Evolutionary conservation across 1,140 invertebrate genomes (phyloP), one percentile per base, ranked within the genome.

Genomic region (Rhizoglyphus robini): DNA sequence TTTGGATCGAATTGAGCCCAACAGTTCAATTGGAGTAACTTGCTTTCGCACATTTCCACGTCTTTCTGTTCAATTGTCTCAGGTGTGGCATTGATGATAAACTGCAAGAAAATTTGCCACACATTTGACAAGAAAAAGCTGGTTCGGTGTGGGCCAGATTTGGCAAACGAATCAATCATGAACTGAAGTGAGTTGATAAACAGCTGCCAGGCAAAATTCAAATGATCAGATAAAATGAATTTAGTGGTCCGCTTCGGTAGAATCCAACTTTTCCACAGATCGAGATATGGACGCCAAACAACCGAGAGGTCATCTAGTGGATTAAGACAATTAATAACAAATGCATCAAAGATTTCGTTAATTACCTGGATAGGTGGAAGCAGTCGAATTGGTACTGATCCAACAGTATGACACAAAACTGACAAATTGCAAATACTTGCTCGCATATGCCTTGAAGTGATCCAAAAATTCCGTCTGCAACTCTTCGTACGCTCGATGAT

Each of bases 141-240:
- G 13, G 29, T 11, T 25, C 15, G n/a, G 5, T 4, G 23, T 23
- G 23, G 3, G 29, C 54, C 54, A n/a, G n/a, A n/a, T n/a, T n/a
- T n/a, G 23, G 15, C 31, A 27, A 60, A 46, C 13, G 58, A 60
- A 46, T 63, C 61, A 13, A 63, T 23, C 47, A 63, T 30, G 54
- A 5, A 63, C 32, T 63, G 61, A 47, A 63, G 11, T 1, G 27
- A 48, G 8, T 1, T 25, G 15, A 63, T 15, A 29, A 34, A 65
- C 13, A 65, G 57, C 38, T 25, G 11, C 63, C 63, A 65, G 25
- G 36, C 63, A 60, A 59, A 61, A 36, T 64, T n/a, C 20, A 65
- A 36, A 59, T 65, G 27, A 2, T 65, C 63, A 11, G 5, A 57
- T 27, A 11, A 15, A 11, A 65, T 60, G 23, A 41, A 62, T 38